Conservation (phyloP, 2,113 vertebrate species). For the Neotoma lepida region DNA sequence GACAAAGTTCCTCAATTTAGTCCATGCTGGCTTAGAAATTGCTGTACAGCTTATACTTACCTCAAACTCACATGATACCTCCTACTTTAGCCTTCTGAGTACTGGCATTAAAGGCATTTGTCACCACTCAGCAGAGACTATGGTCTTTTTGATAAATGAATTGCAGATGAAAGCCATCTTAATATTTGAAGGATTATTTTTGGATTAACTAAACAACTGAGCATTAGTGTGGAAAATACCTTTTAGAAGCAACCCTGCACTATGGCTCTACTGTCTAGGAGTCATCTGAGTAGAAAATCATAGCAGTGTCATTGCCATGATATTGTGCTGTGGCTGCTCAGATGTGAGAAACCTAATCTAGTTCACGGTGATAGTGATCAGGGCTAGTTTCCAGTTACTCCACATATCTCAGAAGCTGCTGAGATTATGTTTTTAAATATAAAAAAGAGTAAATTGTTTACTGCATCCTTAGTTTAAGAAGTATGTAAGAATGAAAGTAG, state of each 20-base stretch:
- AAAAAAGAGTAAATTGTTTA: background rate
- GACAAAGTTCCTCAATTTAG: background rate
- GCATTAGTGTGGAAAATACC: background rate
- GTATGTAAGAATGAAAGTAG: background rate
- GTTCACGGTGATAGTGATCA: background rate
- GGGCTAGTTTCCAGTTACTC: background rate
- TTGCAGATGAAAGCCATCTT: background rate
- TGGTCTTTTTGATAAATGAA: background rate
- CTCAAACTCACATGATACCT: background rate
- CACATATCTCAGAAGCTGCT: background rate
- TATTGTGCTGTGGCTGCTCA: background rate
- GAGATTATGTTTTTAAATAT: background rate
- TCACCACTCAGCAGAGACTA: background rate
- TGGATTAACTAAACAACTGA: background rate
- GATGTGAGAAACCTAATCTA: background rate
- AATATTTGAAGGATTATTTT: background rate
- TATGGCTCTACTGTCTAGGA: background rate
- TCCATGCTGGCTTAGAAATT: background rate
- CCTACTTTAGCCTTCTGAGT: background rate
- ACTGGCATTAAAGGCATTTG: background rate
- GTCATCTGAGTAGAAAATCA: background rate
- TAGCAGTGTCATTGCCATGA: background rate
- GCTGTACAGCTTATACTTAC: background rate
- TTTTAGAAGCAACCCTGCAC: background rate
- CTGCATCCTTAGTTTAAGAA: background rate